A percentile compares a stretch with the other conserved stretches of the same genome.
These are phyloP conservation scores for Agriotes lineatus DNA, from an alignment of 2,888 invertebrate species.

Conservation along the genomic window DNA sequence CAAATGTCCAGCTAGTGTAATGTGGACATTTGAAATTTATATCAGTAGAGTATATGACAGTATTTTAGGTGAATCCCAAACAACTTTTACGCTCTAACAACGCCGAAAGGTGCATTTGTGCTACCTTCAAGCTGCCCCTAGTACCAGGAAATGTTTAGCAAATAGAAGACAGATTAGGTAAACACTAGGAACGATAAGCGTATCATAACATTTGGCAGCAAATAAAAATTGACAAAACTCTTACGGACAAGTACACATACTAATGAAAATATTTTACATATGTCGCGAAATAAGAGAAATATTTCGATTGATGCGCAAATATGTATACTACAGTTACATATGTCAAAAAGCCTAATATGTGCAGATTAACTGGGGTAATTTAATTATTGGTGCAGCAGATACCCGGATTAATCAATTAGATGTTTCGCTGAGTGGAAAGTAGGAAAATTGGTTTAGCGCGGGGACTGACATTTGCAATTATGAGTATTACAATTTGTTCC, in stretches of 20 bases:
- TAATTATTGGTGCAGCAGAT: slow-evolving; percentile 37
- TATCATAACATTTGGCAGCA: slow-evolving; percentile 25
- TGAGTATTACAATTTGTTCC: not conserved
- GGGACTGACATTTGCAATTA: not conserved
- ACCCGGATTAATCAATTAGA: slow-evolving; percentile 22
- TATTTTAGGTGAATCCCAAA: too few species aligned
- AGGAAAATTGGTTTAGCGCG: not conserved
- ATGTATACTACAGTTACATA: slow-evolving; percentile 35
- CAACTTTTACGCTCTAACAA: too few species aligned
- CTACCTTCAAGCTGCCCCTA: not conserved
- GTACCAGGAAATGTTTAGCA: slow-evolving; percentile 6
- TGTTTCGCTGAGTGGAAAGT: not conserved
- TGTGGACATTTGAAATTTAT: too few species aligned
- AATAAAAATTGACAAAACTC: slow-evolving; percentile 41
- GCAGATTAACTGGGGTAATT: slow-evolving; percentile 45
- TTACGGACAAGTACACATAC: slow-evolving; percentile 15
- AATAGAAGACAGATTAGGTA: slow-evolving; percentile 24
- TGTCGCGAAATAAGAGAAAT: slow-evolving; percentile 33
- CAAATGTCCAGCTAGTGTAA: too few species aligned
- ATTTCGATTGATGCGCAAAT: slow-evolving; percentile 37
- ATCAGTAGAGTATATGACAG: too few species aligned
- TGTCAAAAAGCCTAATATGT: slow-evolving; percentile 35
- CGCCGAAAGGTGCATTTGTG: not conserved
- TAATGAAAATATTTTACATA: slow-evolving; percentile 36
- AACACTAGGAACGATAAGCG: slow-evolving; percentile 29